Conservation (phyloP, 2,113 vertebrate genomes). For the Hirundichthys speculiger region DNA sequence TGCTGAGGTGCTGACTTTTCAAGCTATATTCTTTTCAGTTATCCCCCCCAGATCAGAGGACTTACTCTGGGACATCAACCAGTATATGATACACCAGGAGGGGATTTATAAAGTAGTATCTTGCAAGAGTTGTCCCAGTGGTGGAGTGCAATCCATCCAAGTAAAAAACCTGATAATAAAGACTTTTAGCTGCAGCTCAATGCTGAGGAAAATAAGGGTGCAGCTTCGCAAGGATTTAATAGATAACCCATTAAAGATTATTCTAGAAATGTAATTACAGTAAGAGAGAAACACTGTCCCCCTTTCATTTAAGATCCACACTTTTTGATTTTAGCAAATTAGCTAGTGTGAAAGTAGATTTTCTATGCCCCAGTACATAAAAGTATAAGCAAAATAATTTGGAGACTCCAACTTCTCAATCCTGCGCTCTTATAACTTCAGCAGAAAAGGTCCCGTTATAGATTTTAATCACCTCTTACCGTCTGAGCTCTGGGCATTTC, state of each 20-base stretch:
- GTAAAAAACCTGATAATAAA: slow-evolving; percentile 21
- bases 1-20: background rate
- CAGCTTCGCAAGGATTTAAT: background rate
- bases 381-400: slow-evolving; percentile 20
- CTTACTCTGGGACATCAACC: slow-evolving; percentile 37
- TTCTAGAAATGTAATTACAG: slow-evolving; percentile 12
- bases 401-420: slow-evolving; percentile 24
- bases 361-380: background rate
- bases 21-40: background rate
- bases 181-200: background rate
- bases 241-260: slow-evolving; percentile 8
- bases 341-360: background rate
- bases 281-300: slow-evolving; percentile 12
- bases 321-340: slow-evolving; percentile 30
- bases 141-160: slow-evolving; percentile 16
- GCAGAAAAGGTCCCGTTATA: slow-evolving; percentile 17
- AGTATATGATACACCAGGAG: slow-evolving; percentile 17
- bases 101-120: slow-evolving; percentile 30
- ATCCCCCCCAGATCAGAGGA: slow-evolving; percentile 7
- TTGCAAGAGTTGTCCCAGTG: background rate
- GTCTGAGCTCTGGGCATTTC: slow-evolving; percentile 45
- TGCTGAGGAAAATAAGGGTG: slow-evolving; percentile 5
- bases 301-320: slow-evolving; percentile 17
- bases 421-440: slow-evolving; percentile 28
- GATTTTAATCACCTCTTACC: slow-evolving; percentile 10